A percentile compares a stretch with the other conserved stretches of the same genome.
Evolutionary conservation across 2,888 invertebrate genomes (phyloP).

Genomic region (Thera britannica): DNA sequence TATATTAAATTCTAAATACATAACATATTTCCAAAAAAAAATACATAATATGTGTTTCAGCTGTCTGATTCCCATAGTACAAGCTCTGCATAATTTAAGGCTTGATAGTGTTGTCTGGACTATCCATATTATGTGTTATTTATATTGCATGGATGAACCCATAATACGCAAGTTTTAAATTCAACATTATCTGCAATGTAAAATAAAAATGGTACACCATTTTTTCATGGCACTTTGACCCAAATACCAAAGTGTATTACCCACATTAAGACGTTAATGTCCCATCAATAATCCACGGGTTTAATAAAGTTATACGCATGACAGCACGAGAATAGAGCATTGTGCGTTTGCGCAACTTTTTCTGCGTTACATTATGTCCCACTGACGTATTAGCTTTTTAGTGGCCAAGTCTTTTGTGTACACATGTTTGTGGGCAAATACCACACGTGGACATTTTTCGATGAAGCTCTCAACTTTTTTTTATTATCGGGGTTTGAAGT

Average conservation of each 20-base stretch:
- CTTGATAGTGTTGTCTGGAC: too few species aligned
- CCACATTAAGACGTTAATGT: conserved; percentile 46
- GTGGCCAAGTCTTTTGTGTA: conserved; percentile 60
- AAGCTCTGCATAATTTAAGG: too few species aligned
- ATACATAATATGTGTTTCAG: too few species aligned
- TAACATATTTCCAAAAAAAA: too few species aligned
- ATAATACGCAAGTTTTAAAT: too few species aligned
- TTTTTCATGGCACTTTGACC: conserved; percentile 29
- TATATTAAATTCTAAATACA: too few species aligned
- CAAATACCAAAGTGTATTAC: conserved; percentile 25
- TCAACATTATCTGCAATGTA: too few species aligned
- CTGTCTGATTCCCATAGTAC: too few species aligned
- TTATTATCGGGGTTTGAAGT: conserved; percentile 6
- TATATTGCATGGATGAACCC: too few species aligned
- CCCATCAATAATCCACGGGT: conserved; percentile 74
- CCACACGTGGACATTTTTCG: conserved; percentile 49
- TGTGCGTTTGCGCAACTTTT: conserved; percentile 50
- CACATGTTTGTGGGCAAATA: conserved; percentile 50
- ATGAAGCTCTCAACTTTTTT: conserved; percentile 26
- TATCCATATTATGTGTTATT: too few species aligned
- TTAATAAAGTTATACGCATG: conserved; percentile 78
- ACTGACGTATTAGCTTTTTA: conserved; percentile 78
- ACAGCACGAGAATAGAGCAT: conserved; percentile 63
- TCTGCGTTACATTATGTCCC: conserved; percentile 65
- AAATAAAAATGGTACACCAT: not conserved